Evolutionary conservation across 2,888 invertebrate genomes (phyloP).

Genomic region (Harmothoe impar): DNA sequence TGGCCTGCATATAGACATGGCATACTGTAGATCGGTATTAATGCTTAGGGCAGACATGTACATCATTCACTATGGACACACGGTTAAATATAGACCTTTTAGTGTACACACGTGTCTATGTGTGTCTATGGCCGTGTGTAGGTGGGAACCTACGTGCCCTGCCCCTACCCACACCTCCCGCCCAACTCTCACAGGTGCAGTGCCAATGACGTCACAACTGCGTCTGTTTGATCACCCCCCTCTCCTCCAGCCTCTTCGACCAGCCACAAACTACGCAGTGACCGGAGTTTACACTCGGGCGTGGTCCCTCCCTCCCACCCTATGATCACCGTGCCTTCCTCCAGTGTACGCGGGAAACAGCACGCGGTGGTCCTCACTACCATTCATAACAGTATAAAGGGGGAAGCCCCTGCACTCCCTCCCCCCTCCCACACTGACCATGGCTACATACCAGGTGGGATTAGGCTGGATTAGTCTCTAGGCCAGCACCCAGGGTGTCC

Average conservation of each 20-base stretch:
- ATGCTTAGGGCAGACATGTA: too few species aligned
- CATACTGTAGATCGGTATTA: too few species aligned
- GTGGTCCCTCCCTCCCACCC: not conserved
- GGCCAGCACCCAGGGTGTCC: not conserved
- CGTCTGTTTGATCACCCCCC: conserved; percentile 16
- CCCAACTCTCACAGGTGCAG: not conserved
- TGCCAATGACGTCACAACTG: conserved; percentile 16
- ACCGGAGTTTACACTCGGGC: not conserved
- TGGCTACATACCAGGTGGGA: not conserved
- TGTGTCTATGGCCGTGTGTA: conserved; percentile 1
- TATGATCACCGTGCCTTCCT: not conserved
- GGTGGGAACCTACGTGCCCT: not conserved
- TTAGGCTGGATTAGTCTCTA: conserved; percentile 31
- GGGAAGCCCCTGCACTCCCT: not conserved
- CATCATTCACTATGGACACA: not conserved
- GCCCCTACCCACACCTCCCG: not conserved
- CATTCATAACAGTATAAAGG: not conserved
- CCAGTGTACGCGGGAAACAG: not conserved
- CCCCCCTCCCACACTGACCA: not conserved
- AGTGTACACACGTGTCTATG: not conserved
- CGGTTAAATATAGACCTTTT: not conserved
- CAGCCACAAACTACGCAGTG: not conserved
- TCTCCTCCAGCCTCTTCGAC: not conserved
- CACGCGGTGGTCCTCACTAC: not conserved
- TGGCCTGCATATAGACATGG: too few species aligned